These are phyloP conservation scores for Ochropleura plecta DNA, from an alignment of 2,888 invertebrate genomes.

Conservation along the genomic window DNA sequence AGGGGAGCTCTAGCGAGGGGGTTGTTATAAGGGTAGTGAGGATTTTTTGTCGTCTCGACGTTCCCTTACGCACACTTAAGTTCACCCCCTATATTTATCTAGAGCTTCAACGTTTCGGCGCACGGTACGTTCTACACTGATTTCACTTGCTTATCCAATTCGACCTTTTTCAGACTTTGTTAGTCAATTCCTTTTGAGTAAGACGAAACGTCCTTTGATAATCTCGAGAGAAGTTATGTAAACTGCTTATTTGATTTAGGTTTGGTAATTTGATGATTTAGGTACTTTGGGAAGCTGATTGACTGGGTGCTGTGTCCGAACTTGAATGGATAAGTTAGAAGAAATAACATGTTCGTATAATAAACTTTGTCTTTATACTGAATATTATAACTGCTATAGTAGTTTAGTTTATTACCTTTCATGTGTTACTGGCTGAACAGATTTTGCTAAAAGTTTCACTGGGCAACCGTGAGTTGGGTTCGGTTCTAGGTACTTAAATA, in stretches of 20 bases:
- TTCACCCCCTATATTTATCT: constrained; percentile 61
- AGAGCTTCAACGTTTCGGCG: constrained; percentile 53
- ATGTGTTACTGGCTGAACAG: background rate
- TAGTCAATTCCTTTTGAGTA: constrained; percentile 52
- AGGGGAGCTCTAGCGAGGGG: constrained; percentile 48
- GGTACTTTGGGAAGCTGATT: background rate
- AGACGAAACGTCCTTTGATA: constrained; percentile 50
- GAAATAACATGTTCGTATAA: background rate
- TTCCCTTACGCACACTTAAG: constrained; percentile 59
- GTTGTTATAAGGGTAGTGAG: constrained; percentile 58
- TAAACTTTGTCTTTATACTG: background rate
- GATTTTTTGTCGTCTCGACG: constrained; percentile 68
- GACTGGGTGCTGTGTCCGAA: background rate
- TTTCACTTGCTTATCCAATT: constrained; percentile 66
- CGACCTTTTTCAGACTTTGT: constrained; percentile 63
- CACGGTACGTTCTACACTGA: constrained; percentile 59
- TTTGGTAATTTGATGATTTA: constrained; percentile 15
- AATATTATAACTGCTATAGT: background rate
- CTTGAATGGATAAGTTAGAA: background rate
- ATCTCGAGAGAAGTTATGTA: constrained; percentile 45
- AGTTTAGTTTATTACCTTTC: background rate
- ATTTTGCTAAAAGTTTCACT: background rate
- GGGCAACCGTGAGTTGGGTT: background rate
- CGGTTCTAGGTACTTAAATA: no score
- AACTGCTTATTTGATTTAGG: constrained; percentile 51